These are phyloP conservation scores for Auanema sp. DNA, from an alignment of 2,888 invertebrate genomes.

Conservation along the genomic window DNA sequence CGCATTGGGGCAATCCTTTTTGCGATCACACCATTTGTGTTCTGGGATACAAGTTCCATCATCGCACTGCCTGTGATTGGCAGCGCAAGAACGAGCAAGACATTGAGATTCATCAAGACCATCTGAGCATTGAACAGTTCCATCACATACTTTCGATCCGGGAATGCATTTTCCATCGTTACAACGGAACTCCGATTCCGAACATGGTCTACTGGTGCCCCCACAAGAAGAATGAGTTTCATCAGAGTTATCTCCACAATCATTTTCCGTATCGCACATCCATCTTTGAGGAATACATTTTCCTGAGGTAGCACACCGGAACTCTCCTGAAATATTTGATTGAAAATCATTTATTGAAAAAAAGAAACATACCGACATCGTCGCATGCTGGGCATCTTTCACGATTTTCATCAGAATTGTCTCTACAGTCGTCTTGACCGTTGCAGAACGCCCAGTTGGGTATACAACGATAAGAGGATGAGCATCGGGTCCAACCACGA, in stretches of 20 bases:
- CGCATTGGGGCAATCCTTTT: constrained; percentile 61
- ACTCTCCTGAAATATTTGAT: constrained; percentile 72
- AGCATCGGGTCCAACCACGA: constrained; percentile 73
- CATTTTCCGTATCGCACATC: constrained; percentile 74
- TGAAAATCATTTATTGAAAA: neutral
- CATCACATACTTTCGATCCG: constrained; percentile 90
- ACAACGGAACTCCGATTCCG: constrained; percentile 65
- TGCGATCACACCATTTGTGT: constrained; percentile 61
- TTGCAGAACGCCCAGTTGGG: constrained; percentile 98
- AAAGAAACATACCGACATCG: constrained; percentile 82
- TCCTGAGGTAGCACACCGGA: constrained; percentile 74
- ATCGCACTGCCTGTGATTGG: constrained; percentile 58
- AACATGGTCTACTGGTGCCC: constrained; percentile 72
- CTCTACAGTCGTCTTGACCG: constrained; percentile 85
- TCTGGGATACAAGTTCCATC: constrained; percentile 62
- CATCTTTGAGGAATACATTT: constrained; percentile 77
- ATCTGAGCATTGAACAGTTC: constrained; percentile 88
- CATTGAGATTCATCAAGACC: constrained; percentile 77
- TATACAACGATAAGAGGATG: constrained; percentile 77
- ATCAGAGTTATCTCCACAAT: constrained; percentile 90
- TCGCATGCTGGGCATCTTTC: constrained; percentile 76
- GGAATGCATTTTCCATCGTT: constrained; percentile 86
- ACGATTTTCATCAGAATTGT: constrained; percentile 82
- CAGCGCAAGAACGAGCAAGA: constrained; percentile 48
- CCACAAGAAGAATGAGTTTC: constrained; percentile 66